A percentile compares a stretch with the other conserved stretches of the same genome.
Evolutionary conservation across 2,797 vertebrate species (phyloP).

Genomic region (Lepus oiostolus): DNA sequence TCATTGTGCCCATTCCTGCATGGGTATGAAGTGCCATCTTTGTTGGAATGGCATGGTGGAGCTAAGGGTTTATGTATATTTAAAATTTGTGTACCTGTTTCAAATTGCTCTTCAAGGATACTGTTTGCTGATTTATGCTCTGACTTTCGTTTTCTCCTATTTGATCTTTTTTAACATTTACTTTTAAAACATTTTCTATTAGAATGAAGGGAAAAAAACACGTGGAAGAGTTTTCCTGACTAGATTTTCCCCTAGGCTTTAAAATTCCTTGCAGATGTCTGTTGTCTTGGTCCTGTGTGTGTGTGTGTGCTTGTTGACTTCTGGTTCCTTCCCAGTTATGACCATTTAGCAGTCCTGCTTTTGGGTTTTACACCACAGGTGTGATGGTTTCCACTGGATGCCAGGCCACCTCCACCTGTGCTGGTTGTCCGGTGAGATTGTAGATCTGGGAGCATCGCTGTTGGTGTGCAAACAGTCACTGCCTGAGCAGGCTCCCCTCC

Average conservation of each 20-base stretch:
- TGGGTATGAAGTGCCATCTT: neutral
- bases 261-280: neutral
- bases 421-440: neutral
- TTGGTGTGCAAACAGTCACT: neutral
- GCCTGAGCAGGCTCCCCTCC: fast-evolving
- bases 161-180: neutral
- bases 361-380: too few species aligned
- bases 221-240: neutral
- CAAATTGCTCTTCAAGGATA: neutral
- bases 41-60: too few species aligned
- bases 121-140: neutral
- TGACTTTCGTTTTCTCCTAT: neutral
- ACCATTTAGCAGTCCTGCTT: neutral
- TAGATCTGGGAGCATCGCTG: fast-evolving
- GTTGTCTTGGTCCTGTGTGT: neutral
- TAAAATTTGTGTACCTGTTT: neutral
- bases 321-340: neutral
- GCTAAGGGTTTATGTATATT: neutral
- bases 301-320: neutral
- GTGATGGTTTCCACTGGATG: too few species aligned
- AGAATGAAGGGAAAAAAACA: neutral
- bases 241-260: neutral
- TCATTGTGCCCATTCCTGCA: fast-evolving
- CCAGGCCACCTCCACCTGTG: fast-evolving
- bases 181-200: neutral